Conservation (phyloP, 2,888 invertebrate species). For the Cybosia mesomella region DNA sequence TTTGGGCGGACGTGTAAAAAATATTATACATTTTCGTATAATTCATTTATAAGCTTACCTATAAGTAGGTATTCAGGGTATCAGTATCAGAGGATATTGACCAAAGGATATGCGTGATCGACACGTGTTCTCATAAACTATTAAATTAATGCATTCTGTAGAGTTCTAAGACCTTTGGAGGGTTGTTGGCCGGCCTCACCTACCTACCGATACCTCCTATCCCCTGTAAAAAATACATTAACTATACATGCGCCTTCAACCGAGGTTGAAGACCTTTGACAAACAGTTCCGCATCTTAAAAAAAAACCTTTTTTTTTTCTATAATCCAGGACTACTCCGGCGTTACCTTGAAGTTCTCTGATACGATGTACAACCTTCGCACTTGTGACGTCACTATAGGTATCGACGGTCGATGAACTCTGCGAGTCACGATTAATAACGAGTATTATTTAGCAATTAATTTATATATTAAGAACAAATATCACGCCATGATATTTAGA, state of each 20-base stretch:
- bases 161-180: conserved; percentile 59
- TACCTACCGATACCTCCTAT: conserved; percentile 41
- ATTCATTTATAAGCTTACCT: conserved; percentile 5
- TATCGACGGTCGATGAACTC: conserved; percentile 72
- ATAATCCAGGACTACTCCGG: conserved; percentile 59
- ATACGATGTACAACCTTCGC: conserved; percentile 79
- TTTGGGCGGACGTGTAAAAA: neutral
- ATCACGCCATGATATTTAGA: conserved; percentile 42
- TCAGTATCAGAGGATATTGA: conserved; percentile 16
- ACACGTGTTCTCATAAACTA: conserved; percentile 29
- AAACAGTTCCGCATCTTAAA: conserved; percentile 64
- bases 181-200: conserved; percentile 59
- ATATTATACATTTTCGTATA: neutral
- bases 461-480: conserved; percentile 50
- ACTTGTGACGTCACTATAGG: conserved; percentile 73
- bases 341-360: conserved; percentile 68
- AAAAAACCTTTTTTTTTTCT: conserved; percentile 58
- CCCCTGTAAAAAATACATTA: conserved; percentile 51
- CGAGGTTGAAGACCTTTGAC: conserved; percentile 65
- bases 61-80: conserved; percentile 14
- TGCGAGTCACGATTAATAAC: conserved; percentile 49
- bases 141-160: conserved; percentile 45
- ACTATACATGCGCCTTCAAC: conserved; percentile 54
- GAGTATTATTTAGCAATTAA: conserved; percentile 55
- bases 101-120: conserved; percentile 22